Percentiles rank a stretch among this genome's conserved stretches.
Conservation (phyloP, 2,113 vertebrate species). For the Balaeniceps rex region DNA sequence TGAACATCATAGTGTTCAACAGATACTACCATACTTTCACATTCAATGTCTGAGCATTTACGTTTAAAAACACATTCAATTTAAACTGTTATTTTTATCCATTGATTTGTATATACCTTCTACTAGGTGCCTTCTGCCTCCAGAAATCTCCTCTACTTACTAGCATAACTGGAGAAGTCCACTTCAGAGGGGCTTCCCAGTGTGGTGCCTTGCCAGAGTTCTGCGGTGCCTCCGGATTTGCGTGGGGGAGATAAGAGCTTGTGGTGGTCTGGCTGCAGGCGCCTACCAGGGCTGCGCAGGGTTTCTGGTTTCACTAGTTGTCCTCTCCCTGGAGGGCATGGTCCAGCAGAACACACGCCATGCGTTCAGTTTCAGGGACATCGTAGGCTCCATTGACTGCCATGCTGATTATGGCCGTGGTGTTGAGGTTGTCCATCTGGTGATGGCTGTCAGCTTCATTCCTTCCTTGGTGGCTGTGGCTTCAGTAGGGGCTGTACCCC, state of each 20-base stretch:
- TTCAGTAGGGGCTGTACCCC: background rate
- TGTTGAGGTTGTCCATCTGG: background rate
- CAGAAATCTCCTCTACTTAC: background rate
- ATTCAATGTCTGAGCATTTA: background rate
- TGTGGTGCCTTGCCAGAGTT: rapidly evolving
- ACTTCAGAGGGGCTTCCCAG: background rate
- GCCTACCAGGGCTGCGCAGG: rapidly evolving
- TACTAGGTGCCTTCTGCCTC: background rate
- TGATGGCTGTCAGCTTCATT: background rate
- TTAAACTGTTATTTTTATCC: background rate
- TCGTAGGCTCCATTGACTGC: background rate
- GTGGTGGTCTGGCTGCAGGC: background rate
- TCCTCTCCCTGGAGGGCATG: background rate
- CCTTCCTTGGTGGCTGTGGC: background rate
- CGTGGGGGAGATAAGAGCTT: rapidly evolving
- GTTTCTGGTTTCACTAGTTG: background rate
- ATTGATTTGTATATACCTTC: background rate
- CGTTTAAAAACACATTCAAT: background rate
- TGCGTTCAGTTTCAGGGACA: background rate
- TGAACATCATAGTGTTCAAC: background rate
- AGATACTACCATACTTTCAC: background rate
- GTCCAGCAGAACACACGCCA: background rate
- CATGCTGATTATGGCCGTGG: rapidly evolving
- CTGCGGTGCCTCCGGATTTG: background rate
- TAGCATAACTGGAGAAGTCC: background rate